A percentile compares a stretch with the other conserved stretches of the same genome.
phyloP scores from a whole-genome alignment of 2,888 invertebrate species.

The Trypoxylon attenuatum region DNA sequence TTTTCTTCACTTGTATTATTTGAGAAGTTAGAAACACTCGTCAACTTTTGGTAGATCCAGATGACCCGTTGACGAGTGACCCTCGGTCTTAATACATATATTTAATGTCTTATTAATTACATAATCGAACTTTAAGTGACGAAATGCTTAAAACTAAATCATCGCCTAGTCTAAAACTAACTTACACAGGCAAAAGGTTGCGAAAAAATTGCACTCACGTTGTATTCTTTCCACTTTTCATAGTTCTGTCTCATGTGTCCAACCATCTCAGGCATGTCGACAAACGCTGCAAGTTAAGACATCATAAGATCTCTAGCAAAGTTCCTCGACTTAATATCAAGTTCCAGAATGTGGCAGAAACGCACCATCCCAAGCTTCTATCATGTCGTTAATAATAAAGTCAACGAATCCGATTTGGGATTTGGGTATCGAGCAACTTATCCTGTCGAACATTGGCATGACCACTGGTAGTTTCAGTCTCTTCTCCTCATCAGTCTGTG shows the following conservation, averaged over 20 bases:
- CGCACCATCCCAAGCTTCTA: conserved; percentile 96
- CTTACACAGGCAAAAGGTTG: background rate
- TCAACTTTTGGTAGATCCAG: no score
- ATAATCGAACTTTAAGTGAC: no score
- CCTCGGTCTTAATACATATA: no score
- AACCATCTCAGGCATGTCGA: conserved; percentile 94
- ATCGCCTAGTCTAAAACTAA: no score
- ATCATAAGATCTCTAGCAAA: no score
- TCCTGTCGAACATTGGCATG: conserved; percentile 98
- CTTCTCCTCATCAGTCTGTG: conserved; percentile 98
- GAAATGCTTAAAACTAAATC: no score
- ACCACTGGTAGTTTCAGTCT: conserved; percentile 91
- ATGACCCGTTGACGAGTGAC: no score
- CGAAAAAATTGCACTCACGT: conserved; percentile 26
- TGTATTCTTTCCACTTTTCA: conserved; percentile 90
- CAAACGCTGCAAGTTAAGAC: conserved; percentile 81
- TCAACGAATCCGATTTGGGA: conserved; percentile 98
- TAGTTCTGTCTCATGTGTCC: conserved; percentile 90
- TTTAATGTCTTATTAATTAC: no score
- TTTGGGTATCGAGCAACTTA: conserved; percentile 96
- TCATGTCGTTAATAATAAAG: conserved; percentile 98
- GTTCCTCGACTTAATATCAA: background rate
- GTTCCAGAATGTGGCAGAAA: no score
- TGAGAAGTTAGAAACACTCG: background rate
- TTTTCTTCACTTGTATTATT: no score